Conservation (phyloP, 2,113 vertebrate genomes). For the Oxygymnocypris stewartii region DNA sequence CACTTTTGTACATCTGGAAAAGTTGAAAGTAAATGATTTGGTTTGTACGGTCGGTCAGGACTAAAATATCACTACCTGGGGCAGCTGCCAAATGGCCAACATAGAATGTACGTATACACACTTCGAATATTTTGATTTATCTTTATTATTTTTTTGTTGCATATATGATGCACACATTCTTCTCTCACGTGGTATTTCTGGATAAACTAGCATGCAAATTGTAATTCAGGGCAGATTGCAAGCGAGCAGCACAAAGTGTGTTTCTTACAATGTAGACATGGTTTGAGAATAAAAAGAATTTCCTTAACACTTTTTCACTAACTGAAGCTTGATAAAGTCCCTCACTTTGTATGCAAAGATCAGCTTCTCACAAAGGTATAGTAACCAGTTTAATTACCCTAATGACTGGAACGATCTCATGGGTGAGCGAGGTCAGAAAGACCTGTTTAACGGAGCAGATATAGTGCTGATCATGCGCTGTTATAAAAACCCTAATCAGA, state of each 20-base stretch:
- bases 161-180: background rate
- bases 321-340: background rate
- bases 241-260: background rate
- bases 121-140: background rate
- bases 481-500: conserved; percentile 41
- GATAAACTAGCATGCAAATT: background rate
- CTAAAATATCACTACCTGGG: background rate
- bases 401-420: conserved; percentile 37
- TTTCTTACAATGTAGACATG: background rate
- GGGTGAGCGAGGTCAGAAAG: conserved; percentile 44
- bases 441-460: conserved; percentile 41
- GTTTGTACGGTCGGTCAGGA: no score
- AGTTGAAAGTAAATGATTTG: background rate
- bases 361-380: conserved; percentile 42
- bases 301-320: conserved; percentile 20
- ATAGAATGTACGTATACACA: background rate
- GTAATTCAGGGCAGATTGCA: background rate
- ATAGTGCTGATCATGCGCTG: conserved; percentile 35
- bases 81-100: background rate
- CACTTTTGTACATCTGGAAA: background rate
- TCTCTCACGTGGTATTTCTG: background rate
- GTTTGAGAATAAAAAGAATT: background rate
- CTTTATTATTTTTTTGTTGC: no score
- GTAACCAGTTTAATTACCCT: conserved; percentile 44
- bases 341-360: conserved; percentile 32